phyloP scores from a whole-genome alignment of 2,888 invertebrate species.

The Cryptus viduatorius region DNA sequence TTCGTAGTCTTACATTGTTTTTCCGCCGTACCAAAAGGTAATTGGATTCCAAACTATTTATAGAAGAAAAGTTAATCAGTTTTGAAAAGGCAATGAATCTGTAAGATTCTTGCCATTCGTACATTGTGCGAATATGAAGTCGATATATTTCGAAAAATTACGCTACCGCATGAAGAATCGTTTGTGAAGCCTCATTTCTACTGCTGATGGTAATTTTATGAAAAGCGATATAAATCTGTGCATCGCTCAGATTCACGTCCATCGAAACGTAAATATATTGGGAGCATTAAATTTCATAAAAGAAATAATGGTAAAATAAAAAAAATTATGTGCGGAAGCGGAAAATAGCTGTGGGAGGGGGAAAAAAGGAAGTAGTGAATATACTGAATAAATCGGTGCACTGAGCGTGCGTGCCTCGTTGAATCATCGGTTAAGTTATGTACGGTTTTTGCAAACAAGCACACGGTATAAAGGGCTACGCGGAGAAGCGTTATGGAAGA shows the following conservation, averaged over 20 bases:
- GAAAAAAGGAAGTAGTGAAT: slow-evolving; percentile 60
- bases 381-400: slow-evolving; percentile 66
- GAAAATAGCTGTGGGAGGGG: background rate
- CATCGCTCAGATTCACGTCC: background rate
- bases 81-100: too few relatives aligned
- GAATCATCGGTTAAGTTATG: slow-evolving; percentile 51
- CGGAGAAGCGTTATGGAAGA: slow-evolving; percentile 58
- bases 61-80: too few relatives aligned
- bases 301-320: background rate
- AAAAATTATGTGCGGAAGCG: background rate
- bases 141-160: background rate
- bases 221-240: background rate
- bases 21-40: too few relatives aligned
- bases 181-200: background rate
- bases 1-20: background rate
- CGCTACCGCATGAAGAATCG: background rate
- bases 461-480: slow-evolving; percentile 29
- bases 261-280: background rate
- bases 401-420: slow-evolving; percentile 50
- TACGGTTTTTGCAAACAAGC: slow-evolving; percentile 1
- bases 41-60: too few relatives aligned
- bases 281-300: background rate
- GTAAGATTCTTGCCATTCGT: too few relatives aligned
- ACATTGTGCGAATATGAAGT: too few relatives aligned
- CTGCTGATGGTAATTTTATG: background rate